Percentiles rank a stretch among this genome's conserved stretches.
phyloP scores from a whole-genome alignment of 2,113 vertebrate species.

The Mola mola region DNA sequence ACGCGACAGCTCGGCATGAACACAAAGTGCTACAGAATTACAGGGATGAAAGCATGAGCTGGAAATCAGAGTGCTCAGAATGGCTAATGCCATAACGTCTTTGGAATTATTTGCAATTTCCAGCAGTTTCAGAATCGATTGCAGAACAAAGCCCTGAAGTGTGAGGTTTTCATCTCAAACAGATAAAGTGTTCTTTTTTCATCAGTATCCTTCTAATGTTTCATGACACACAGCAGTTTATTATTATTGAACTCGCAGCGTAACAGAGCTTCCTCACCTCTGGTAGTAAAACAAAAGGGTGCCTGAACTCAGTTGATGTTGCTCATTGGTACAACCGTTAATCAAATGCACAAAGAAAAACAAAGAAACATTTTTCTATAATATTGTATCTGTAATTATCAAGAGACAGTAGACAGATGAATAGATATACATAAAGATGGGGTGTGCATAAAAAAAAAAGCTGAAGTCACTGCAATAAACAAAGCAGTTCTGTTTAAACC shows the following conservation, averaged over 20 bases:
- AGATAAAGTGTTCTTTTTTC: slow-evolving; percentile 7
- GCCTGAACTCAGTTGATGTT: too few relatives aligned
- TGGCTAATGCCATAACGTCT: background rate
- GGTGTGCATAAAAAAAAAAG: background rate
- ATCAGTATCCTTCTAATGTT: slow-evolving; percentile 30
- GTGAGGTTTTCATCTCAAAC: slow-evolving; percentile 12
- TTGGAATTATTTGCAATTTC: too few relatives aligned
- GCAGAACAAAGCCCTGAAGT: background rate
- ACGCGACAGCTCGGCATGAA: slow-evolving; percentile 10
- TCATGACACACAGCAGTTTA: slow-evolving; percentile 11
- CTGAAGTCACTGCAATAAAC: slow-evolving; percentile 10
- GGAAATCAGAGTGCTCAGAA: slow-evolving; percentile 1
- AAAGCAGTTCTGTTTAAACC: slow-evolving; percentile 26
- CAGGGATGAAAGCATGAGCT: background rate
- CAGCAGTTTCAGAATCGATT: slow-evolving; percentile 15
- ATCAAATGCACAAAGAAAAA: background rate
- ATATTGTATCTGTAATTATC: too few relatives aligned
- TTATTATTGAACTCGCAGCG: slow-evolving; percentile 1
- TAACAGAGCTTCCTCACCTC: slow-evolving; percentile 11
- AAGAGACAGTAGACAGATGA: too few relatives aligned
- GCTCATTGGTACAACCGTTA: background rate
- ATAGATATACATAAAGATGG: too few relatives aligned
- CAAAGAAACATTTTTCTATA: too few relatives aligned
- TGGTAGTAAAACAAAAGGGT: background rate
- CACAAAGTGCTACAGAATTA: background rate